Evolutionary conservation across 1,140 invertebrate genomes (phyloP).

Genomic region (Glomeris maerens): DNA sequence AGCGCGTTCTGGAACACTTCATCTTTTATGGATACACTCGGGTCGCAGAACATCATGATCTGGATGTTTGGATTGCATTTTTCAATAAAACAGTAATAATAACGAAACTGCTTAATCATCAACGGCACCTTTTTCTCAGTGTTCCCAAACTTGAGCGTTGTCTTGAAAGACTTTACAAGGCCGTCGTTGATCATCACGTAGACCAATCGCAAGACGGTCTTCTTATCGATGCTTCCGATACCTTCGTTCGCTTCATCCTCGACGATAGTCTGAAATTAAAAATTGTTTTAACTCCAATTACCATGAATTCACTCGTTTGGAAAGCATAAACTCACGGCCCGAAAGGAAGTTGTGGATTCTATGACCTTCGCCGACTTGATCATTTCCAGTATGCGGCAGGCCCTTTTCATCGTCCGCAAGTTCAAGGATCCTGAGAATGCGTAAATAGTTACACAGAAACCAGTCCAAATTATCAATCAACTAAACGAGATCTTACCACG

Average conservation of each 20-base stretch:
- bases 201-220: slow-evolving; percentile 42
- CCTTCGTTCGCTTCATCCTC: slow-evolving; percentile 42
- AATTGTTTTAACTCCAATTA: no score
- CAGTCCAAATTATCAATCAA: no score
- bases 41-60: slow-evolving; percentile 23
- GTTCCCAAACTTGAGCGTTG: slow-evolving; percentile 36
- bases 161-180: slow-evolving; percentile 42
- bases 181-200: slow-evolving; percentile 40
- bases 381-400: slow-evolving; percentile 43
- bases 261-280: slow-evolving; percentile 36
- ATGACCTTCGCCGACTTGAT: slow-evolving; percentile 43
- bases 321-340: no score
- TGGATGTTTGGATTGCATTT: slow-evolving; percentile 9
- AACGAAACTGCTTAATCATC: background rate
- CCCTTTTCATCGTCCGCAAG: slow-evolving; percentile 37
- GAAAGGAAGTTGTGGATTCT: slow-evolving; percentile 30
- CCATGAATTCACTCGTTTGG: no score
- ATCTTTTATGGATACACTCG: slow-evolving; percentile 30
- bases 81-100: background rate
- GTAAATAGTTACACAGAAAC: no score
- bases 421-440: no score
- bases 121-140: slow-evolving; percentile 27
- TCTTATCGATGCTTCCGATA: slow-evolving; percentile 42
- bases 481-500: no score
- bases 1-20: slow-evolving; percentile 40